phyloP scores from a whole-genome alignment of 2,888 invertebrate genomes.

The Acanthosepion lycidas region DNA sequence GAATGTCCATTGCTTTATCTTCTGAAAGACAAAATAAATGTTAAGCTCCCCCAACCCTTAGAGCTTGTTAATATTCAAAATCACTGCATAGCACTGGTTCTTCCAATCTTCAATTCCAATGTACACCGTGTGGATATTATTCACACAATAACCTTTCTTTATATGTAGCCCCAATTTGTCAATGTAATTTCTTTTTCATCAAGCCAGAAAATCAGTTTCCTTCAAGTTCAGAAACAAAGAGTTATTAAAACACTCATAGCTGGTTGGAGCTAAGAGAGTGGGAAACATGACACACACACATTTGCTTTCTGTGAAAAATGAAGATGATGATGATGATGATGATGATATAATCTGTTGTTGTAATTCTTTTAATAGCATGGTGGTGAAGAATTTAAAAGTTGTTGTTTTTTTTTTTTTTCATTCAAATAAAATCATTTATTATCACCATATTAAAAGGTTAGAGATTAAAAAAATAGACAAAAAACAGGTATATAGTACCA shows the following conservation, averaged over 20 bases:
- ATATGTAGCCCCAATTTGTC: background rate
- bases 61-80: background rate
- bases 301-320: background rate
- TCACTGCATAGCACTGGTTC: background rate
- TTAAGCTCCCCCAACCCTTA: background rate
- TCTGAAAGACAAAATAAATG: background rate
- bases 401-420: background rate
- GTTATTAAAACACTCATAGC: background rate
- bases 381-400: background rate
- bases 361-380: background rate
- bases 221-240: background rate
- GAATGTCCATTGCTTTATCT: slow-evolving; percentile 11
- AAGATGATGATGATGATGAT: background rate
- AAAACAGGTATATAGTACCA: background rate
- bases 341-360: background rate
- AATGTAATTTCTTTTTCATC: background rate
- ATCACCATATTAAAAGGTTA: background rate
- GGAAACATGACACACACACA: background rate
- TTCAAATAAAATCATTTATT: slow-evolving; percentile 4
- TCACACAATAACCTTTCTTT: background rate
- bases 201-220: background rate
- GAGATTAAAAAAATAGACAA: background rate
- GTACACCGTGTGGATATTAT: background rate
- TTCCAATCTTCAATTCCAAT: background rate
- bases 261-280: background rate